These are phyloP conservation scores for Portevinia maculata DNA, from an alignment of 2,888 invertebrate species.

Conservation along the genomic window DNA sequence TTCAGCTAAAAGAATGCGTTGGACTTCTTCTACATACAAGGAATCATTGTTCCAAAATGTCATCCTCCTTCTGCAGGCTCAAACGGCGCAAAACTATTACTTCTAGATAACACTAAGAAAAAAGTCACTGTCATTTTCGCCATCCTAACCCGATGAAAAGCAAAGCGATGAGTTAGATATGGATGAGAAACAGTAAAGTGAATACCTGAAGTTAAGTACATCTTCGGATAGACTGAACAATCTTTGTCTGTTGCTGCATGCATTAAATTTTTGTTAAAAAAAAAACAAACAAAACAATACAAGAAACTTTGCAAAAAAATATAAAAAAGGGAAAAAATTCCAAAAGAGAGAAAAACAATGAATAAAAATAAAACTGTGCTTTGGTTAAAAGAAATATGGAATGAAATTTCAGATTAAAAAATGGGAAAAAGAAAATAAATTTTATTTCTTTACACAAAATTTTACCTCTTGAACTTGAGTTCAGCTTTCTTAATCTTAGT, in stretches of 20 bases:
- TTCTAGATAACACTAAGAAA: no score
- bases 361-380: slow-evolving; percentile 6
- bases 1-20: no score
- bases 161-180: slow-evolving; percentile 25
- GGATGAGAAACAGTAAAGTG: slow-evolving; percentile 43
- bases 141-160: slow-evolving; percentile 1
- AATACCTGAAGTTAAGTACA: slow-evolving; percentile 89
- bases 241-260: slow-evolving; percentile 92
- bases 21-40: no score
- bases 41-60: no score
- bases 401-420: slow-evolving; percentile 71
- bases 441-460: slow-evolving; percentile 40
- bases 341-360: slow-evolving; percentile 11
- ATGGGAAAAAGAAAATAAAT: slow-evolving; percentile 29
- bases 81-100: no score
- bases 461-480: slow-evolving; percentile 75
- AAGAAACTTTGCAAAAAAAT: slow-evolving; percentile 41
- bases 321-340: slow-evolving; percentile 14
- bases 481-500: slow-evolving; percentile 69
- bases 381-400: slow-evolving; percentile 56
- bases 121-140: slow-evolving; percentile 9
- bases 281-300: slow-evolving; percentile 30
- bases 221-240: slow-evolving; percentile 91
- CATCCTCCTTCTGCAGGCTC: no score
- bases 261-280: slow-evolving; percentile 78